Conservation (phyloP, 1,140 invertebrate genomes). For the Caenorhabditis brenneri region DNA sequence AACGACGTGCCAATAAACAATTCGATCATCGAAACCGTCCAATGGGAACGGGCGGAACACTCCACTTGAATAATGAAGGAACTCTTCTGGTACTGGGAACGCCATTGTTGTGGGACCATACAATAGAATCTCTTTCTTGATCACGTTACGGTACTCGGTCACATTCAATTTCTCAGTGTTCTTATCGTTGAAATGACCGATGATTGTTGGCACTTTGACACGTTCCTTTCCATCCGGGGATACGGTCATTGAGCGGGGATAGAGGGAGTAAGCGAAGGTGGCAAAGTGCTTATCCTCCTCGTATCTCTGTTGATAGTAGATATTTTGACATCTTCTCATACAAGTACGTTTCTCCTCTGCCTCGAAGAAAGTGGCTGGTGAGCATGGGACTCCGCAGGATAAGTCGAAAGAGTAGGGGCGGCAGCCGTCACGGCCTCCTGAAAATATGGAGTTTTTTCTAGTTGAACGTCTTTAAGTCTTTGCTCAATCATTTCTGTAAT, state of each 20-base stretch:
- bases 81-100: slow-evolving; percentile 70
- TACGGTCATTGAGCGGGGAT: slow-evolving; percentile 68
- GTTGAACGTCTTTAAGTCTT: too few relatives aligned
- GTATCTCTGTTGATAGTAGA: slow-evolving; percentile 68
- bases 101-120: slow-evolving; percentile 69
- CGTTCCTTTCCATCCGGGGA: slow-evolving; percentile 47
- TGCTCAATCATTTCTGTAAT: too few relatives aligned
- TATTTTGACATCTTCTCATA: slow-evolving; percentile 62
- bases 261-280: slow-evolving; percentile 69
- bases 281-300: slow-evolving; percentile 68
- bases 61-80: slow-evolving; percentile 67
- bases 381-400: slow-evolving; percentile 68
- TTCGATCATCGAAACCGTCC: slow-evolving; percentile 64
- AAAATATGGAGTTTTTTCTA: too few relatives aligned
- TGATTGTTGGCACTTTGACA: slow-evolving; percentile 42
- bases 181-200: slow-evolving; percentile 48
- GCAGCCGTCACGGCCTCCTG: slow-evolving; percentile 68
- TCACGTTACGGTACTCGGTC: slow-evolving; percentile 53
- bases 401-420: slow-evolving; percentile 62
- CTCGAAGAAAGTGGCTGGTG: slow-evolving; percentile 64
- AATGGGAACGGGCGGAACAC: slow-evolving; percentile 67
- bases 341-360: slow-evolving; percentile 63
- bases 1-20: slow-evolving; percentile 70
- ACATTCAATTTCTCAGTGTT: slow-evolving; percentile 3
- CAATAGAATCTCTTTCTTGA: slow-evolving; percentile 67